Conservation (phyloP, 2,888 invertebrate species). For the Hoplodrina ambigua region DNA sequence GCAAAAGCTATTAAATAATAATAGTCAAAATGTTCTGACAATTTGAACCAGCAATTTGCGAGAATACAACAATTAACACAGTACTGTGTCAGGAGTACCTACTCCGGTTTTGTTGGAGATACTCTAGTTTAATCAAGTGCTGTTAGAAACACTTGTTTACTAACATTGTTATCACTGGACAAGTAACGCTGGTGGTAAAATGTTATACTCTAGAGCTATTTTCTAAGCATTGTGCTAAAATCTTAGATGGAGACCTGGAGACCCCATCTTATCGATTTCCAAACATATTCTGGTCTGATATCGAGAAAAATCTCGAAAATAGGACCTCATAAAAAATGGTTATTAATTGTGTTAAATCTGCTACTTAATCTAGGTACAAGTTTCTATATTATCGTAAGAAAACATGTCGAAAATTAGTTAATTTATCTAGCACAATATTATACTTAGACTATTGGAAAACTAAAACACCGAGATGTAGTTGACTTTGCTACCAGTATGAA, state of each 20-base stretch:
- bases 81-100: conserved; percentile 1
- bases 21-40: background rate
- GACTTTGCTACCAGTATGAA: background rate
- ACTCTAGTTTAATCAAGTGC: conserved; percentile 32
- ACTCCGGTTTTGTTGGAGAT: conserved; percentile 2
- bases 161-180: conserved; percentile 2
- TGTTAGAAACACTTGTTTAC: conserved; percentile 4
- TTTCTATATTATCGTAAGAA: too few relatives aligned
- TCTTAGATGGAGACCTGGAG: background rate
- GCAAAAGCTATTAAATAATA: too few relatives aligned
- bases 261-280: too few relatives aligned
- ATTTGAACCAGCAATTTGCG: conserved; percentile 13
- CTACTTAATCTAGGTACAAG: too few relatives aligned
- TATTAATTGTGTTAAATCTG: too few relatives aligned
- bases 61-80: conserved; percentile 20
- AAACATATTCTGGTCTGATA: too few relatives aligned
- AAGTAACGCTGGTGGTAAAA: background rate
- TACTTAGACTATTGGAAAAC: background rate
- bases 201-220: too few relatives aligned
- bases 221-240: background rate
- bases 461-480: background rate
- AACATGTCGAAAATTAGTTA: too few relatives aligned
- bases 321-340: too few relatives aligned
- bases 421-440: background rate
- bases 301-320: too few relatives aligned